phyloP scores from a whole-genome alignment of 2,797 vertebrate genomes.

The Sebastes vulpes region DNA sequence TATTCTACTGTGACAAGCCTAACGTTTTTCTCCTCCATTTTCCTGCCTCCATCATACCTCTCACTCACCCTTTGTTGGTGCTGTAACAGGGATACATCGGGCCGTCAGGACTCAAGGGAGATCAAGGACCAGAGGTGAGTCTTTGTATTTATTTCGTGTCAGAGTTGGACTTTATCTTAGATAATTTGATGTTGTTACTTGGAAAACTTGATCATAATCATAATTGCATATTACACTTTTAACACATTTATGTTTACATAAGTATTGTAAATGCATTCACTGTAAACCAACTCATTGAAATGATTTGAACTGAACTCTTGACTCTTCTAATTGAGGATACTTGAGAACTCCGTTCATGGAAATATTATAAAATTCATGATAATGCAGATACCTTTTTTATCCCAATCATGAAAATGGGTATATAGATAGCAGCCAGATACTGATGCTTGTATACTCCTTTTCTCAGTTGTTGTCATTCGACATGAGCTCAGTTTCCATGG shows the following conservation, averaged over 20 bases:
- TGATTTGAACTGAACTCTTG: not conserved
- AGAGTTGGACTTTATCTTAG: not conserved
- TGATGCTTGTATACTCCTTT: not conserved
- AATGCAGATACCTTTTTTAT: not conserved
- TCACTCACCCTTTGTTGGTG: conserved; percentile 28
- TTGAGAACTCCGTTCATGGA: not conserved
- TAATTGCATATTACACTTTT: not conserved
- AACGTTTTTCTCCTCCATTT: conserved; percentile 34
- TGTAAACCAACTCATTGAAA: not conserved
- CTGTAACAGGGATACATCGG: conserved; percentile 87
- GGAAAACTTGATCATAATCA: no score
- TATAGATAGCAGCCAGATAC: not conserved
- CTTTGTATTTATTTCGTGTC: conserved; percentile 18
- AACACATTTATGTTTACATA: not conserved
- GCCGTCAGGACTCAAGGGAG: conserved; percentile 88
- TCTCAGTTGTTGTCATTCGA: not conserved
- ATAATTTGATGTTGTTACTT: no score
- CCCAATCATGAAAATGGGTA: not conserved
- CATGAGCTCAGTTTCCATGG: conserved; percentile 53
- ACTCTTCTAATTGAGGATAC: not conserved
- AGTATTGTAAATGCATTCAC: not conserved
- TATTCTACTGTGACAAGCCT: not conserved
- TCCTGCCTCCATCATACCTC: not conserved
- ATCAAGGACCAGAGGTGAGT: conserved; percentile 89
- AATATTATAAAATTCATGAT: not conserved